Base-by-base conservation (phyloP, 2,888 invertebrate species). In the Agapetus fuscipes region DNA sequence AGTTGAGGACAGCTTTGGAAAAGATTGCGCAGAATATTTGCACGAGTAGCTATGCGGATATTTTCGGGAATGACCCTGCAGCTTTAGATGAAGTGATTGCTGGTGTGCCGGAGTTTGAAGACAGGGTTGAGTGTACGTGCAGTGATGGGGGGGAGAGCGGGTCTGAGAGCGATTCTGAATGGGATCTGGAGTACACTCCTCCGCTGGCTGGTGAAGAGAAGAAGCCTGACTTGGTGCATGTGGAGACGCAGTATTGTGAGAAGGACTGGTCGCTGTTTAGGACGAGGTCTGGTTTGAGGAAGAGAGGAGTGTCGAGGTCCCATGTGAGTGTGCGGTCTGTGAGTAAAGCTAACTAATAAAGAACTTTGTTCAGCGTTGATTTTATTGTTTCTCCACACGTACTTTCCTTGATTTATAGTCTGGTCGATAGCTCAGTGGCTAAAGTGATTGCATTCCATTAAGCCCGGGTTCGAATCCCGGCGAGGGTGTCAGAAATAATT, bases 101-200 rank as follows among this genome's bases (percentile, higher is more conserved):
- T 10, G 60, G 52, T 30, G 66, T 66, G 46, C 67, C 68, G 24
- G 62, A 64, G 0, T 68, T 67, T 26, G 24, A 4, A 2, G 64
- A 64, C 42, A 67, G 66, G 17, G 66, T 67, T 0, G 64, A 59
- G 1, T 69, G 68, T 37, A 39, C 66, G 10, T 68, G 69, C 20
- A 9, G 9, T 31, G 51, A 59, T 30, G 61, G 58, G 11, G 64
- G 66, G 48, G 66, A 66, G 1, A 66, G 66, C 46, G 66, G 66
- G 7, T 45, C 66, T 2, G 71, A 72, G 0, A 71, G 72, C 37
- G 78, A 79, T 43, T 75, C 74, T 2, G 80, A 80, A 39, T 71
- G 79, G 59, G 80, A 81, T 51, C 78, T 81, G 27, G 80, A 80
- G 43, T 80, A 81, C 36, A 81, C 80, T 0, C 80, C 81, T 1